Conservation (phyloP, 1,140 invertebrate genomes). For the Drosophila nasuta region DNA sequence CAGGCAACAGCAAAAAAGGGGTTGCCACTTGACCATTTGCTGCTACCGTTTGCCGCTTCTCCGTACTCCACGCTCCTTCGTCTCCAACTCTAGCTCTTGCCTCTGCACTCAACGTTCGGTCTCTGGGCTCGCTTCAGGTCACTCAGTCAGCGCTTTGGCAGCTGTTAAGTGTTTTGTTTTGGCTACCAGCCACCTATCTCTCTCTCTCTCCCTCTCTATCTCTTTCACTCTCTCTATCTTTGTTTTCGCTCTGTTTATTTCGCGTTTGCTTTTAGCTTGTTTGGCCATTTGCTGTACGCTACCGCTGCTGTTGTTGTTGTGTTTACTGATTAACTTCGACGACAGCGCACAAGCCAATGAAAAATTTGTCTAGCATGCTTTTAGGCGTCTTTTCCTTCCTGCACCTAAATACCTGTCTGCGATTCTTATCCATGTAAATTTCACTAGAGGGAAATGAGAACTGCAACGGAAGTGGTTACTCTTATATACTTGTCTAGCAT, state of each 20-base stretch:
- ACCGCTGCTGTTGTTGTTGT: conserved; percentile 24
- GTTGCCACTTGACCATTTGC: conserved; percentile 72
- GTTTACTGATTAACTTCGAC: conserved; percentile 56
- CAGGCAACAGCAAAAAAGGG: conserved; percentile 54
- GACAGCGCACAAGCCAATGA: conserved; percentile 5
- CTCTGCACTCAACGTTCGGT: neutral
- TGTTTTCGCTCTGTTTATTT: conserved; percentile 27
- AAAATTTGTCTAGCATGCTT: conserved; percentile 42
- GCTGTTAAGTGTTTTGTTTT: conserved; percentile 72
- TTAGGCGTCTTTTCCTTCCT: conserved; percentile 13
- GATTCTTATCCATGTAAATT: conserved; percentile 16
- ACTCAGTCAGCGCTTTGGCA: conserved; percentile 72
- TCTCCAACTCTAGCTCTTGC: neutral
- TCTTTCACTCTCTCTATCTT: neutral
- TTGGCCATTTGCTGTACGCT: conserved; percentile 13
- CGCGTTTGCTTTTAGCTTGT: conserved; percentile 25
- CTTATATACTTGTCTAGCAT: too few relatives aligned
- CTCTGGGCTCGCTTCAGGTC: conserved; percentile 59
- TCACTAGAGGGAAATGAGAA: conserved; percentile 53
- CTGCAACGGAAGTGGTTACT: conserved; percentile 42
- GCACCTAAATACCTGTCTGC: neutral
- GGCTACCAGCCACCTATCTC: conserved; percentile 23
- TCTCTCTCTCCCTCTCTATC: neutral
- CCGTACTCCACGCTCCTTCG: neutral
- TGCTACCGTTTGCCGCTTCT: conserved; percentile 28